Evolutionary conservation across 1,140 invertebrate genomes (phyloP), one percentile per base, ranked within the genome.

Genomic region (Lineus longissimus): DNA sequence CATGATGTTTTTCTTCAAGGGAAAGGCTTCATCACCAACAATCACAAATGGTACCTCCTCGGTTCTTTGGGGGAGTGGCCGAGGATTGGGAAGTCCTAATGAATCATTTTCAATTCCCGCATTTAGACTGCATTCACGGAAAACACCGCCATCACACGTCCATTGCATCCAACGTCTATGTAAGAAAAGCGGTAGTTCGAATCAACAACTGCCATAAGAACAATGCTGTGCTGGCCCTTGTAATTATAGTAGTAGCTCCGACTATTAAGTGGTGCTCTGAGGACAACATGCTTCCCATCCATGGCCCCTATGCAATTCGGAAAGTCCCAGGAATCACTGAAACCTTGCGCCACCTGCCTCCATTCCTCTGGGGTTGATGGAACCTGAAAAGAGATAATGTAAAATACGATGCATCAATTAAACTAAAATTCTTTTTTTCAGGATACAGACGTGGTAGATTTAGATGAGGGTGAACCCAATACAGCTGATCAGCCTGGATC

Each of bases 151-250:
- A 51, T 51, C 47, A 19, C 25, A 23, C 47, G n/a, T 23, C 47
- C 47, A 23, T 19, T 51, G n/a, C 19, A 19, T 4, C 47, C 47
- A 4, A 51, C 47, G n/a, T 51, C 47, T 23, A 51, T 27, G 25
- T 51, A 51, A 23, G 25, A 19, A 51, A 51, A 51, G 6, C n/a
- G 6, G 25, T 51, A 51, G 25, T 51, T n/a, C 4, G 47, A 19
- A 51, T 51, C 47, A 19, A 51, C n/a, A 9, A 51, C n/a, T 23
- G 47, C 47, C 6, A 51, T 4, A 9, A 51, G 25, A 51, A 51
- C 47, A 51, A 51, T 51, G 25, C 47, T 51, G 47, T 23, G n/a
- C n/a, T 51, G 25, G 4, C 47, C 47, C 47, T 51, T 51, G n/a
- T 51, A 51, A 51, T 51, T 51, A n/a, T 23, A 51, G 25, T 51